A percentile compares a stretch with the other conserved stretches of the same genome.
Evolutionary conservation across 2,888 invertebrate species (phyloP).

Genomic region (Rhogogaster chlorosoma): DNA sequence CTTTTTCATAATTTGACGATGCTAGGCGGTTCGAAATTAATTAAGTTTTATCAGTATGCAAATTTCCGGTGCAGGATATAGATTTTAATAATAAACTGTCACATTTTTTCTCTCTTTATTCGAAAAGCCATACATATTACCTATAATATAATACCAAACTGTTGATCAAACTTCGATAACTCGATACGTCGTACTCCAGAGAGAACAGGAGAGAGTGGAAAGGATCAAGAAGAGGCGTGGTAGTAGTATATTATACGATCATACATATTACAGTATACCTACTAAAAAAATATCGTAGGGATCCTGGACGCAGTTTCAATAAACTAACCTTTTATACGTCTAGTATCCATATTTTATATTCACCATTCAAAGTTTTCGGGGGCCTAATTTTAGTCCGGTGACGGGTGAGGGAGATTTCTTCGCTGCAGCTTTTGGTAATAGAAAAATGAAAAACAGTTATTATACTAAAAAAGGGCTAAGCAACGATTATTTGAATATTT

Average conservation of each 20-base stretch:
- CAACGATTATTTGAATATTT: constrained; percentile 34
- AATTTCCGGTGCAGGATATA: not conserved
- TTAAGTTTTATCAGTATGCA: constrained; percentile 44
- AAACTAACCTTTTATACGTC: constrained; percentile 29
- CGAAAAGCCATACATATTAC: not conserved
- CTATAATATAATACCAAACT: not conserved
- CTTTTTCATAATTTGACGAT: constrained; percentile 32
- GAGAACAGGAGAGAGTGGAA: not conserved
- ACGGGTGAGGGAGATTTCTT: not conserved
- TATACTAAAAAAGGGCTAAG: not conserved
- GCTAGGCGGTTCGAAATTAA: constrained; percentile 30
- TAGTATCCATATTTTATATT: constrained; percentile 15
- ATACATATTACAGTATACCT: not conserved
- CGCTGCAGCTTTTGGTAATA: constrained; percentile 9
- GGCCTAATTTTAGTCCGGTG: not conserved
- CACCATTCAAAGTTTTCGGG: constrained; percentile 18
- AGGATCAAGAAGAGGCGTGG: constrained; percentile 26
- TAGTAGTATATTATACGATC: constrained; percentile 20
- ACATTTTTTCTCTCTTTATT: not conserved
- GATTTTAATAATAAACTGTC: constrained; percentile 26
- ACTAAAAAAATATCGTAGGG: not conserved
- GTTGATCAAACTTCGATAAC: constrained; percentile 30
- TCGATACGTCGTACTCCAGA: not conserved
- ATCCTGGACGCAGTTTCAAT: constrained; percentile 31
- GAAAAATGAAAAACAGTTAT: constrained; percentile 46